Evolutionary conservation across 1,140 invertebrate species (phyloP), one percentile per base, ranked within the genome.

Genomic region (Saxidomus purpurata): DNA sequence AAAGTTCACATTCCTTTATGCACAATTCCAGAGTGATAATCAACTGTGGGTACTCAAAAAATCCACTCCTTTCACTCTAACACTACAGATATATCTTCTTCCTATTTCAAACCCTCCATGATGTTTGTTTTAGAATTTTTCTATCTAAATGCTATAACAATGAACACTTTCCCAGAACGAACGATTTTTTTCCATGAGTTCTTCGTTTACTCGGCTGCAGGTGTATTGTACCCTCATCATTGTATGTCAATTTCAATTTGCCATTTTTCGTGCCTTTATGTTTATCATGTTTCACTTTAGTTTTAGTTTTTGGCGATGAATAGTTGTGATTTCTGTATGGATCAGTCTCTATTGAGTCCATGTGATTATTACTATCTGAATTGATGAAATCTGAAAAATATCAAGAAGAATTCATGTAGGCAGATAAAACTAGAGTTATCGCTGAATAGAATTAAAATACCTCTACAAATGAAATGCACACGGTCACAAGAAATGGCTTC

Each of bases 131-230:
- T 31, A 19, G 34, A 71, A 28, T 25, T 40, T 43, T 40, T 47
- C 71, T 31, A 25, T 47, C 31, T 85, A 47, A 83, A 28, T 43
- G 77, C 93, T 94, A 94, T 89, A 94, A 93, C 49, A 94, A 67
- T 67, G 88, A 89, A 92, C 94, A 94, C 85, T 94, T 95, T 91
- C 90, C 91, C 77, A 93, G 92, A 90, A 95, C 92, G 77, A 95
- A 92, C 80, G 94, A 91, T 83, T 95, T 95, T 87, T 94, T 95
- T 25, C 93, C 93, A 49, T 92, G 91, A 79, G 93, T 94, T 76
- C 94, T 77, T 90, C 93, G 83, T 90, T 93, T 94, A 82, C 92
- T 94, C 17, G 95, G 94, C 86, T 95, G 92, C 31, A 95, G 90
- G 84, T 89, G 94, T 34, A 95, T 94, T 22, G 93, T 94, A 4